These are phyloP conservation scores for Embidobia sp. DNA, from an alignment of 2,888 invertebrate species.

Conservation along the genomic window DNA sequence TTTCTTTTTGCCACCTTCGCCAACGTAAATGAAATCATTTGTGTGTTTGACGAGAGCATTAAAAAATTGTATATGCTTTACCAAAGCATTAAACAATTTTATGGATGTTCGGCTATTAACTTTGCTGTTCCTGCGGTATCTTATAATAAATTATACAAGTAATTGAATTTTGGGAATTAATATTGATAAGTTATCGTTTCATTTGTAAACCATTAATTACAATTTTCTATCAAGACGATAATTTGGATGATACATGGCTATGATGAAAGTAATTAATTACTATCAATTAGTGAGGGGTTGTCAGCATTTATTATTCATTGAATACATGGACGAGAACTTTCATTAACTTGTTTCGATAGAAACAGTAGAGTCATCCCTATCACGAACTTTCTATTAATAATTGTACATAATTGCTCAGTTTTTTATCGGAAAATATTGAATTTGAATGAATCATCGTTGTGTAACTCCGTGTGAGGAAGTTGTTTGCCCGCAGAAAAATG, in stretches of 20 bases:
- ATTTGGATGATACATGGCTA: neutral
- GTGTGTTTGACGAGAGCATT: neutral
- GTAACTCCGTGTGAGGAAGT: conserved; percentile 12
- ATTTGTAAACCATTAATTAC: conserved; percentile 3
- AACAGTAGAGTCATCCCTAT: conserved; percentile 42
- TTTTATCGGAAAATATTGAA: conserved; percentile 20
- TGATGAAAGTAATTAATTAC: conserved; percentile 33
- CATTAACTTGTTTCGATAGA: conserved; percentile 30
- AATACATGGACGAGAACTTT: conserved; percentile 15
- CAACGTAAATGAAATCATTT: neutral
- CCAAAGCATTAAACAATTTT: too few relatives aligned
- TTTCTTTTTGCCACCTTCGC: too few relatives aligned
- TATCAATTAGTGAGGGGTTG: conserved; percentile 16
- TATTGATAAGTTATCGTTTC: too few relatives aligned
- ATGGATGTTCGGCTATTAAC: too few relatives aligned
- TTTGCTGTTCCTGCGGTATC: too few relatives aligned
- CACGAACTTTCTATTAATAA: conserved; percentile 46
- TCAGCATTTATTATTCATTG: conserved; percentile 29
- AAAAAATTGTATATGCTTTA: too few relatives aligned
- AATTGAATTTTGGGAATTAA: too few relatives aligned
- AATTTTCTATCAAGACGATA: conserved; percentile 6
- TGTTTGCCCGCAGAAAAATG: conserved; percentile 15
- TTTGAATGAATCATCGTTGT: conserved; percentile 15
- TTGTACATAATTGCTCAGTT: conserved; percentile 23
- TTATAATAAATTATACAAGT: too few relatives aligned